Base-by-base conservation (phyloP, 2,113 vertebrate species). In the Nanger granti region DNA sequence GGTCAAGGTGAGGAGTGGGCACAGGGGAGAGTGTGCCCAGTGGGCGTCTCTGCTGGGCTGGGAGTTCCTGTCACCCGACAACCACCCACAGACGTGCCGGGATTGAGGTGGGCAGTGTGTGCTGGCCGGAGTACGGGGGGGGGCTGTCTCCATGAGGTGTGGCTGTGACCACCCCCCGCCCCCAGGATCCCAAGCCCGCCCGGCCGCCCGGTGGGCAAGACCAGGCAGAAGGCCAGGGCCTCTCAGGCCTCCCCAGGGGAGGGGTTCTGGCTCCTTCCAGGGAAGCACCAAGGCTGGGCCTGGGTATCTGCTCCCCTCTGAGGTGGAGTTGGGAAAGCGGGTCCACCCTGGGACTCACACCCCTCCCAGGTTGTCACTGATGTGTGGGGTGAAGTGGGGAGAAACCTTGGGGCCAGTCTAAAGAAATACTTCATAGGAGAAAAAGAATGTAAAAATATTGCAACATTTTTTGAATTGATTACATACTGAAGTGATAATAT, bases 71-170 rank as follows among this genome's bases (percentile, higher is more conserved):
- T 83, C 91, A 92, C 9, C 66, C 4, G 0, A 89, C 52, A 92
- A 55, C 94, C 96, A 96, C 89, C 52, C 31, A 49, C 95, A 97
- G 62, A 69, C 44, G 80, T 88, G 54, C 85, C 55, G 29, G 89
- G 73, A 47, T 57, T 57, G 96, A 20, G 34, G 88, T 5, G 6
- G 87, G 44, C 59, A 14, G 24, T 7, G 83, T 26, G 57, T 95
- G 92, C 66, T 13, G 37, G 69, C 20, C 3, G 60, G 24, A 62
- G 18, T 22, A 37, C n/a, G n/a, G n/a, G 9, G n/a, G 59, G 90
- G 69, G 41, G 49, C 8, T 13, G 31, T 69, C 91, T 44, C 47
- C 95, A 83, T 69, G 91, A 87, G 34, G 60, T 26, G 31, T 60
- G 15, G 17, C 15, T 49, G 41, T 18, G 60, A 52, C 49, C 49